A percentile compares a stretch with the other conserved stretches of the same genome.
phyloP scores from a whole-genome alignment of 2,113 vertebrate genomes.

The Damaliscus lunatus region DNA sequence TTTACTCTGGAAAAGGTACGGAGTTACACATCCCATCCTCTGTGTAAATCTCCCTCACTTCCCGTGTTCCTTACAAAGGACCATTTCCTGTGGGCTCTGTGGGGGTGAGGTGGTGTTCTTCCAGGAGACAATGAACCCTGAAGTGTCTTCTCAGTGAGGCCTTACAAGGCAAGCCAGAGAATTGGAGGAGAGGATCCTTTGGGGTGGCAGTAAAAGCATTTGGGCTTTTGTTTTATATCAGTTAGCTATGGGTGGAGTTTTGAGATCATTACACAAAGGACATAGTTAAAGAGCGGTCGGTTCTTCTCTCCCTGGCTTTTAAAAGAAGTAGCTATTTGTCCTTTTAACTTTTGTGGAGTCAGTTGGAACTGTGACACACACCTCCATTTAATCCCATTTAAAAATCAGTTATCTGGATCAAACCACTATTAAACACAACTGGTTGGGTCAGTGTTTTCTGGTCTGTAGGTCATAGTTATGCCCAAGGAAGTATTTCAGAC shows the following conservation, averaged over 20 bases:
- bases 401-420: conserved; percentile 23
- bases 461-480: background rate
- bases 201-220: background rate
- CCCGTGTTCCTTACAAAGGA: background rate
- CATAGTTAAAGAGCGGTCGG: background rate
- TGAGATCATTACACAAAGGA: background rate
- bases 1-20: conserved; percentile 15
- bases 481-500: background rate
- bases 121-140: background rate
- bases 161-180: background rate
- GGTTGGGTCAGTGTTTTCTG: background rate
- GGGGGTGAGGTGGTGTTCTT: background rate
- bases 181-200: background rate
- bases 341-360: background rate
- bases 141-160: background rate
- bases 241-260: background rate
- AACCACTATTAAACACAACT: background rate
- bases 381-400: conserved; percentile 30
- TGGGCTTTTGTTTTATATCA: background rate
- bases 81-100: background rate
- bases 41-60: background rate
- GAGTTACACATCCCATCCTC: background rate
- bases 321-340: background rate
- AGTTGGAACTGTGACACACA: background rate
- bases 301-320: background rate